These are phyloP conservation scores for Reinhardtius hippoglossoides DNA, from an alignment of 2,113 vertebrate genomes.

Conservation along the genomic window DNA sequence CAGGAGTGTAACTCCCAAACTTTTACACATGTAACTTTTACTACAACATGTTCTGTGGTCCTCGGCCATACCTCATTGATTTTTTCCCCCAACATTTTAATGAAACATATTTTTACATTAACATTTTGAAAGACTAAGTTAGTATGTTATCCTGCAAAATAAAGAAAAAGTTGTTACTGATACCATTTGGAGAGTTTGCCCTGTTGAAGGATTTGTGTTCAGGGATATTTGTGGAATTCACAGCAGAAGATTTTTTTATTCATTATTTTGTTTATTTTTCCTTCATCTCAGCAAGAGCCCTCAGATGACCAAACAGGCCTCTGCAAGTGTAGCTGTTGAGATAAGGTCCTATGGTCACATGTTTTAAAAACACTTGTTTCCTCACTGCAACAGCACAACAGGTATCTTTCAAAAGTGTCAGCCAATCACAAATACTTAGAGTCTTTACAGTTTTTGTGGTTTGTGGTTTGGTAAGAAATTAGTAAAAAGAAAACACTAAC, in stretches of 20 bases:
- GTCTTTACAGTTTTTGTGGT: too few relatives aligned
- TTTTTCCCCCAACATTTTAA: neutral
- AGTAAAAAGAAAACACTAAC: too few relatives aligned
- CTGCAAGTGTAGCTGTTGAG: neutral
- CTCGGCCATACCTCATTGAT: neutral
- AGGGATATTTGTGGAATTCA: neutral
- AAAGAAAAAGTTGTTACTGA: neutral
- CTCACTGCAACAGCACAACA: neutral
- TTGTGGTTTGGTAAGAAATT: too few relatives aligned
- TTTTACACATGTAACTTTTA: neutral
- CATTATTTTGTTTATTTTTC: neutral
- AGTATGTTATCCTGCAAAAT: neutral
- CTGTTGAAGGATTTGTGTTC: neutral
- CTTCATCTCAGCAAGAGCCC: neutral
- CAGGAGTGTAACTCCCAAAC: neutral
- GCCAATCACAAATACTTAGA: neutral
- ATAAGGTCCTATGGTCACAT: slow-evolving; percentile 6
- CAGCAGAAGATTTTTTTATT: neutral
- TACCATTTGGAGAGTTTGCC: too few relatives aligned
- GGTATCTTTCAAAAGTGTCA: neutral
- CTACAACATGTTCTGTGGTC: neutral
- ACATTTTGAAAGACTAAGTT: neutral
- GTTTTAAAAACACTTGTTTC: neutral
- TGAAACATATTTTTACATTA: neutral
- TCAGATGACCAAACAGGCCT: neutral